phyloP scores from a whole-genome alignment of 2,888 invertebrate genomes.

The Zygothrica quintamaculata region DNA sequence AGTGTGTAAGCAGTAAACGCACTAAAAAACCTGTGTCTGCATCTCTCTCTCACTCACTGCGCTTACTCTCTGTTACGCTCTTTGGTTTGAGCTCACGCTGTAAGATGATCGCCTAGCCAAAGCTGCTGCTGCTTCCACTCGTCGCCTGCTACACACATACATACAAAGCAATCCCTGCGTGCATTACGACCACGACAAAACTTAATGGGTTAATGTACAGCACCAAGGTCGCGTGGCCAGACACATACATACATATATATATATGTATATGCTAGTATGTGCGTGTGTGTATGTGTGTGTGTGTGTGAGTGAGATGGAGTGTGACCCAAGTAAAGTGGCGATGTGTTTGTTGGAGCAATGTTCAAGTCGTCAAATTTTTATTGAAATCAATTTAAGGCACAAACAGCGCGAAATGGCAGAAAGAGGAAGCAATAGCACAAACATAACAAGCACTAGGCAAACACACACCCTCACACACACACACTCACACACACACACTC shows the following conservation, averaged over 20 bases:
- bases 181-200: slow-evolving; percentile 59
- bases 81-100: slow-evolving; percentile 11
- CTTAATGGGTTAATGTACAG: slow-evolving; percentile 79
- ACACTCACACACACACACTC: slow-evolving; percentile 8
- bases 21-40: slow-evolving; percentile 45
- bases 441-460: slow-evolving; percentile 33
- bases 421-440: slow-evolving; percentile 34
- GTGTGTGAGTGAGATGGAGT: slow-evolving; percentile 12
- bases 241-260: slow-evolving; percentile 26
- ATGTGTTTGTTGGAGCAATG: slow-evolving; percentile 47
- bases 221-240: slow-evolving; percentile 70
- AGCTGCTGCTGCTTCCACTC: slow-evolving; percentile 20
- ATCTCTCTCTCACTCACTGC: background rate
- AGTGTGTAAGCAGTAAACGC: slow-evolving; percentile 37
- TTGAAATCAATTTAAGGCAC: slow-evolving; percentile 74
- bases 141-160: slow-evolving; percentile 14
- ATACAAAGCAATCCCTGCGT: slow-evolving; percentile 13
- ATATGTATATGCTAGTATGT: no score
- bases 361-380: slow-evolving; percentile 64
- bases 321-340: slow-evolving; percentile 38
- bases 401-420: slow-evolving; percentile 33
- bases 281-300: no score
- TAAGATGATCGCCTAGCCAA: slow-evolving; percentile 59
- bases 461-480: slow-evolving; percentile 5
- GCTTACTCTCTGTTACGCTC: background rate